phyloP scores from a whole-genome alignment of 2,113 vertebrate genomes.

The Mandrillus leucophaeus region DNA sequence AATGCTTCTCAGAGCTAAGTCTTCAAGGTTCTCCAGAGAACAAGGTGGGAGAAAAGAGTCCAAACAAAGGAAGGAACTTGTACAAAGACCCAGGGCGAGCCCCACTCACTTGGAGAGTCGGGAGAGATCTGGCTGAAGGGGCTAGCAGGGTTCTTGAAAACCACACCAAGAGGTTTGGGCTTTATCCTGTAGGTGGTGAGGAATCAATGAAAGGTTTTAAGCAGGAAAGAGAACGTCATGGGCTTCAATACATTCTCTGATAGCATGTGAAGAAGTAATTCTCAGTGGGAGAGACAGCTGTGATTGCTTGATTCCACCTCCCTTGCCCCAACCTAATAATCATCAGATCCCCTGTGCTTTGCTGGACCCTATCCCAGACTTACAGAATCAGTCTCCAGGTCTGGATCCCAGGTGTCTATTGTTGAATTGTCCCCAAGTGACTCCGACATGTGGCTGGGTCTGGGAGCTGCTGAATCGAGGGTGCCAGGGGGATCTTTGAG shows the following conservation, averaged over 20 bases:
- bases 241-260: neutral
- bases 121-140: neutral
- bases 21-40: conserved; percentile 29
- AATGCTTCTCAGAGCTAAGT: neutral
- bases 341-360: neutral
- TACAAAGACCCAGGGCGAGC: neutral
- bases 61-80: neutral
- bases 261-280: neutral
- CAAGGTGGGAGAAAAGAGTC: neutral
- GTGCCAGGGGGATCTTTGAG: neutral
- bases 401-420: neutral
- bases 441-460: conserved; percentile 8
- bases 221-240: neutral
- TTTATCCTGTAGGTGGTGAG: neutral
- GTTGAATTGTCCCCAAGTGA: neutral
- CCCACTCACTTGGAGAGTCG: neutral
- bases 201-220: neutral
- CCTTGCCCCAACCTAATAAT: neutral
- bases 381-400: neutral
- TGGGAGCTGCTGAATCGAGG: neutral
- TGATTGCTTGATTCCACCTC: neutral
- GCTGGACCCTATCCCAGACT: neutral
- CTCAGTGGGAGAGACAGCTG: neutral
- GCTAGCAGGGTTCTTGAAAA: conserved; percentile 25
- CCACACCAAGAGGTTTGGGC: neutral